phyloP scores from a whole-genome alignment of 2,113 vertebrate species.

The Caretta caretta region DNA sequence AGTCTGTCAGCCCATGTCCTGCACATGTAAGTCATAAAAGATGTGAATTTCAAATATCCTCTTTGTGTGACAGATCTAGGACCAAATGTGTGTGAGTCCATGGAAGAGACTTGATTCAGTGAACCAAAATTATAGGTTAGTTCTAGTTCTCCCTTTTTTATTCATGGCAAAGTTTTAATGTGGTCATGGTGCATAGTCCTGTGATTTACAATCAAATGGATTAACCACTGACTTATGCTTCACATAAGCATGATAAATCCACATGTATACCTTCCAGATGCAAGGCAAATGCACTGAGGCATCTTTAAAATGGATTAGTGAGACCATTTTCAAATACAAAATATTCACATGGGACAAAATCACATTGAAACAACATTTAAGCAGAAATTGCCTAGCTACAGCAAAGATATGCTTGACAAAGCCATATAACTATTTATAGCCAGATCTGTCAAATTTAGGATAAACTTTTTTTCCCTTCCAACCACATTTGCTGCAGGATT shows the following conservation, averaged over 20 bases:
- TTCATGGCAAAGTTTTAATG: conserved; percentile 67
- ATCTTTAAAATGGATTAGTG: conserved; percentile 41
- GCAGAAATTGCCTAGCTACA: conserved; percentile 32
- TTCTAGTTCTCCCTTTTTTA: conserved; percentile 33
- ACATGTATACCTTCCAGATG: conserved; percentile 65
- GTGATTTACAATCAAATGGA: conserved; percentile 62
- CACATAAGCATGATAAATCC: conserved; percentile 61
- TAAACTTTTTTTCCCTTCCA: conserved; percentile 41
- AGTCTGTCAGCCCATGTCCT: neutral
- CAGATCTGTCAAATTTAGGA: conserved; percentile 62
- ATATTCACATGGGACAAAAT: conserved; percentile 26
- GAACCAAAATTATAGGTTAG: conserved; percentile 60
- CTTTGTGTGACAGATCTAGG: conserved; percentile 45
- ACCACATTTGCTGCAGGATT: conserved; percentile 62
- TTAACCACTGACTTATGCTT: conserved; percentile 16
- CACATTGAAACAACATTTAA: conserved; percentile 19
- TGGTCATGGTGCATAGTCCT: conserved; percentile 48
- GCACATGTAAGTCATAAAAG: conserved; percentile 62
- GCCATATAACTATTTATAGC: conserved; percentile 65
- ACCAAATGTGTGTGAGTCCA: neutral
- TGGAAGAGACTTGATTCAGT: conserved; percentile 21
- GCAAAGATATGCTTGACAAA: conserved; percentile 47
- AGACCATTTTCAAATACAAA: neutral
- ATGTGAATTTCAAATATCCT: conserved; percentile 47
- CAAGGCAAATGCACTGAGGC: conserved; percentile 29